Evolutionary conservation across 2,888 invertebrate species (phyloP).

Genomic region (Acanthosepion lycidas): DNA sequence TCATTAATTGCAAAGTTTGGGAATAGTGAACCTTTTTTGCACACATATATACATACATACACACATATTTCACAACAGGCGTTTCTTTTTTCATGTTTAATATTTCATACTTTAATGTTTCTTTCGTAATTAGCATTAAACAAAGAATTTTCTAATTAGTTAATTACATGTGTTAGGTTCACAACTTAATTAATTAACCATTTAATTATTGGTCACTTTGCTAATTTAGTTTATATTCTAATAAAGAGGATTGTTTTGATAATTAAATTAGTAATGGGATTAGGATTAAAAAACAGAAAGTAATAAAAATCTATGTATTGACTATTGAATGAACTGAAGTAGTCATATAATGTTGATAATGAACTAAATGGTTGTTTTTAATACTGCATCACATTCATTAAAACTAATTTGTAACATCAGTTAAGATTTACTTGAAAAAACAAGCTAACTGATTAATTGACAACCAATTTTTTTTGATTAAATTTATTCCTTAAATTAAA

Average conservation of each 20-base stretch:
- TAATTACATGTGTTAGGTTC: background rate
- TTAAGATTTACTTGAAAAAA: background rate
- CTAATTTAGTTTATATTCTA: background rate
- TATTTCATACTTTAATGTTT: background rate
- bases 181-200: background rate
- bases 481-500: conserved; percentile 15
- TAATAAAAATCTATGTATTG: background rate
- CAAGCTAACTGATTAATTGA: background rate
- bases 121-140: background rate
- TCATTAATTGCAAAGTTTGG: background rate
- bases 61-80: background rate
- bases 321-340: background rate
- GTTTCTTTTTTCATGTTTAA: background rate
- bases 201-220: background rate
- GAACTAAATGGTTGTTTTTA: background rate
- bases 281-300: background rate
- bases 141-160: background rate
- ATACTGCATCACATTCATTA: too few relatives aligned
- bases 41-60: background rate
- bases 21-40: background rate
- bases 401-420: too few relatives aligned
- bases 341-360: background rate
- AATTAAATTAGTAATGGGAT: background rate
- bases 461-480: background rate
- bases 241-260: background rate